phyloP scores from a whole-genome alignment of 2,113 vertebrate species.

The chimpanzee (Pan troglodytes) region NHGRI_mPanTro3-v2.1_pri NC_072417.2:77402501-77403000 shows the following conservation, averaged over 20 bases:
- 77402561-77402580: background rate
- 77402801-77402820: background rate
- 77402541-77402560: background rate
- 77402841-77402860: background rate
- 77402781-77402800: background rate
- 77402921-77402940: background rate
- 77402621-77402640: background rate
- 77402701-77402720: background rate
- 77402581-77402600: background rate
- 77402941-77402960: background rate
- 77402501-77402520: background rate
- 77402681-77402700: background rate
- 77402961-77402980: background rate
- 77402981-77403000: background rate
- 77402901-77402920: background rate
- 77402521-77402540: background rate
- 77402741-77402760: background rate
- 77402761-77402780: background rate
- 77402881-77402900: background rate
- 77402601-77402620: background rate
- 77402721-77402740: slow-evolving; percentile 39
- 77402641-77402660: background rate
- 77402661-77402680: no score
- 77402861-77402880: background rate
- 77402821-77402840: background rate